Evolutionary conservation across 2,113 vertebrate genomes (phyloP).

Genomic region (Acrocephalus kingi): DNA sequence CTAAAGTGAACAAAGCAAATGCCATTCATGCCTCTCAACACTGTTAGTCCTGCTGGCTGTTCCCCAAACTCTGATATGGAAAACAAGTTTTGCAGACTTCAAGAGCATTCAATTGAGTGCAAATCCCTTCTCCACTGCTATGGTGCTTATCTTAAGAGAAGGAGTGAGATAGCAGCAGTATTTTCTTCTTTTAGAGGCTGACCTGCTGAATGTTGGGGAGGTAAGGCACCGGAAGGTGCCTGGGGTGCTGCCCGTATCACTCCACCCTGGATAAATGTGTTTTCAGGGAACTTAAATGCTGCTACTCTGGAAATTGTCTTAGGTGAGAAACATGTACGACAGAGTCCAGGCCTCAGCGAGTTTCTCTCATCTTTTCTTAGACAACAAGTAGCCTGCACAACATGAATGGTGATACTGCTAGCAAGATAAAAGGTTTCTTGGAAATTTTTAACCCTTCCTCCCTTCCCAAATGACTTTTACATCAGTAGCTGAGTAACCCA

Average conservation of each 20-base stretch:
- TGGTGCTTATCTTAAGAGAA: constrained; percentile 29
- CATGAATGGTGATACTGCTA: background rate
- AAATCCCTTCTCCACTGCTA: constrained; percentile 23
- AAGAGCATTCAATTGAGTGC: background rate
- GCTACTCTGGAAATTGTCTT: constrained; percentile 16
- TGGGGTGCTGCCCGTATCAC: background rate
- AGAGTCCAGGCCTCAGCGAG: background rate
- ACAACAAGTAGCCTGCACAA: background rate
- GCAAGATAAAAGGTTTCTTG: background rate
- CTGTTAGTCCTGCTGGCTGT: background rate
- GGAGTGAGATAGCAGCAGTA: background rate
- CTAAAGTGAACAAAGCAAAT: background rate
- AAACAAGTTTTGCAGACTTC: constrained; percentile 32
- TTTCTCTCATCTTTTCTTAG: constrained; percentile 20
- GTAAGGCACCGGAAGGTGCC: background rate
- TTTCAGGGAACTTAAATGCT: background rate
- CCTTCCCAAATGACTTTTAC: background rate
- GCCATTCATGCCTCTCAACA: background rate
- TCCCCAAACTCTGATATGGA: background rate
- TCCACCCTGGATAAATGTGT: background rate
- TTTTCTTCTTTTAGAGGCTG: constrained; percentile 5
- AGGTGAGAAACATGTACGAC: constrained; percentile 4
- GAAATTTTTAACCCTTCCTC: background rate
- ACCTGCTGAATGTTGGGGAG: background rate
- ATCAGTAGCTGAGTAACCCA: background rate